Conservation (phyloP, 2,888 invertebrate species). For the Spialia ferax region DNA sequence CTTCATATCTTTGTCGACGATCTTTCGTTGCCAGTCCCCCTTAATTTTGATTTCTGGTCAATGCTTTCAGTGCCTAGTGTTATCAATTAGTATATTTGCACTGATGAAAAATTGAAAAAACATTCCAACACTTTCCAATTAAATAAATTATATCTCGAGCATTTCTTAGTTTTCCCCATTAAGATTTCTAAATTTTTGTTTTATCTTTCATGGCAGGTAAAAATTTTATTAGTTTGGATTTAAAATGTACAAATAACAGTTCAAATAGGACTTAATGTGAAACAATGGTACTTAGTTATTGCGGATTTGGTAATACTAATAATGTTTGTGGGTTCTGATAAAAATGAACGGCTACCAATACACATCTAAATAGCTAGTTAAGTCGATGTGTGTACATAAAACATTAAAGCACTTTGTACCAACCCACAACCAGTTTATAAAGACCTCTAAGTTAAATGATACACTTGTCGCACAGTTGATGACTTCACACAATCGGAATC, state of each 20-base stretch:
- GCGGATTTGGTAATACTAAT: slow-evolving; percentile 9
- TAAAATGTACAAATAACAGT: slow-evolving; percentile 24
- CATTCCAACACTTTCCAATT: no score
- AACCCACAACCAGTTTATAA: slow-evolving; percentile 31
- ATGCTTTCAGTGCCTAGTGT: neutral
- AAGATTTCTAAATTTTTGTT: no score
- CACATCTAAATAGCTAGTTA: slow-evolving; percentile 15
- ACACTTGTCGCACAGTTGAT: neutral
- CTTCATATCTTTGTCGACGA: slow-evolving; percentile 18
- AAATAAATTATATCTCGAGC: no score
- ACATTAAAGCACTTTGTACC: slow-evolving; percentile 26
- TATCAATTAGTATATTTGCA: neutral
- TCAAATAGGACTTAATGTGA: slow-evolving; percentile 4
- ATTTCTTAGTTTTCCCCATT: no score
- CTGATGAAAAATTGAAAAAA: neutral
- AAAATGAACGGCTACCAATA: slow-evolving; percentile 13
- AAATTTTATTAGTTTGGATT: neutral
- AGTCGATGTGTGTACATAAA: slow-evolving; percentile 14
- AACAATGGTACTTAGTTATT: slow-evolving; percentile 5
- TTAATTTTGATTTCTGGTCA: slow-evolving; percentile 22
- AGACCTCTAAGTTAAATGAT: slow-evolving; percentile 28
- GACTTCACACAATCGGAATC: neutral
- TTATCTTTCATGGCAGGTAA: no score
- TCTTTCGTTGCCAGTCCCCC: slow-evolving; percentile 26
- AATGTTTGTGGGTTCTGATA: slow-evolving; percentile 9